Base-by-base conservation (phyloP, 1,140 invertebrate species). In the Capitella teleta region DNA sequence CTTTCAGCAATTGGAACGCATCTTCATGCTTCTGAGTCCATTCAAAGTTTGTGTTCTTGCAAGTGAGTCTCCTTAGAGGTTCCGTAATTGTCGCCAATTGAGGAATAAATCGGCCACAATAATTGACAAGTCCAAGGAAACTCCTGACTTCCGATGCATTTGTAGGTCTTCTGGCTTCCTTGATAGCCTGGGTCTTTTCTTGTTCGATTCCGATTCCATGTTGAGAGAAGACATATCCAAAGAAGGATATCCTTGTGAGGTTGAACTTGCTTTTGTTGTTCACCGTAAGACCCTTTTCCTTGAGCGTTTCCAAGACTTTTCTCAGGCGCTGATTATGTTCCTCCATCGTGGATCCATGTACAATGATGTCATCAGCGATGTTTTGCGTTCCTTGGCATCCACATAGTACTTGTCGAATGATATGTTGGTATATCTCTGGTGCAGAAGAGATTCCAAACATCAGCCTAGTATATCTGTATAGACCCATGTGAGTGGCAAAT, bases 1-100 rank as follows among this genome's bases (percentile, higher is more conserved):
- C 16, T 48, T 61, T 60, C 12, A 63, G 16, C 32, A 38, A 46
- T 12, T 56, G n/a, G 34, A 63, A 63, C 8, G 59, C 49, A 1
- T 47, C 12, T 18, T 49, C 21, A 14, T 43, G 32, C 30, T 28
- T 28, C 3, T 1, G 14, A 4, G n/a, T 34, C 52, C 26, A 55
- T 21, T n/a, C n/a, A n/a, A n/a, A n/a, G n/a, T n/a, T n/a, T n/a
- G n/a, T n/a, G n/a, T n/a, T n/a, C n/a, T 30, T 32, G 3, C 18
- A n/a, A n/a, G 42, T 36, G n/a, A 47, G 38, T 25, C 19, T n/a
- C 4, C 30, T 18, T 19, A 52, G 30, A 36, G 42, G 43, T 21
- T 5, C 30, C 3, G 42, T 34, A 6, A 51, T 5, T 28, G 28
- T 32, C 12, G 49, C 19, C 16, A 16, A 51, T 1, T 45, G 37